A percentile compares a stretch with the other conserved stretches of the same genome.
Evolutionary conservation across 1,140 invertebrate species (phyloP).

Genomic region (Anoplolepis gracilipes): DNA sequence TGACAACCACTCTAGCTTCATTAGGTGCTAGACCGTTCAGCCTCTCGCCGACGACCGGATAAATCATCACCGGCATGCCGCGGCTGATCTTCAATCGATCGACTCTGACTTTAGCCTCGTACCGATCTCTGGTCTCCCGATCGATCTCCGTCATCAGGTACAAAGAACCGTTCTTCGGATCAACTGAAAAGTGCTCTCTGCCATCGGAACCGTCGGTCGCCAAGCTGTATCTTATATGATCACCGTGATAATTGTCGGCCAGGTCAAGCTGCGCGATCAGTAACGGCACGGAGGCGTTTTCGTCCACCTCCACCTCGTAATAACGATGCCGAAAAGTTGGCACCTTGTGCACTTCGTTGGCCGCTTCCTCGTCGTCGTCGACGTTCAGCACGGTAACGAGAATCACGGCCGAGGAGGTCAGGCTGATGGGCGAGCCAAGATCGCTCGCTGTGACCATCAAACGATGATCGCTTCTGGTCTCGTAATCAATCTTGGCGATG

Average conservation of each 20-base stretch:
- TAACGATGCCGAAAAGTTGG: conserved; percentile 91
- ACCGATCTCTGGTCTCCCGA: conserved; percentile 88
- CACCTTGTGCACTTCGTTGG: conserved; percentile 81
- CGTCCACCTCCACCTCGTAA: conserved; percentile 92
- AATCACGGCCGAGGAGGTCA: conserved; percentile 92
- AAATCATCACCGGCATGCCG: conserved; percentile 90
- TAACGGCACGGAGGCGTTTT: conserved; percentile 90
- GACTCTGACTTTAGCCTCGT: conserved; percentile 90
- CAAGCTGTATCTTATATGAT: conserved; percentile 87
- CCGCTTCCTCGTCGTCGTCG: conserved; percentile 81
- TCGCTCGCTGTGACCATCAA: conserved; percentile 93
- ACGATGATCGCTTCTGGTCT: conserved; percentile 89
- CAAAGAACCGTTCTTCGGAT: conserved; percentile 90
- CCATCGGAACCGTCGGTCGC: conserved; percentile 87
- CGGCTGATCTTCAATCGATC: conserved; percentile 89
- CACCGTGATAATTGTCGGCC: conserved; percentile 87
- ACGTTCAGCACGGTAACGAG: conserved; percentile 89
- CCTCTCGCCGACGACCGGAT: conserved; percentile 90
- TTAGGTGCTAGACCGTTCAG: conserved; percentile 88
- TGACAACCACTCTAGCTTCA: conserved; percentile 90
- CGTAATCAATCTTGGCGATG: conserved; percentile 91
- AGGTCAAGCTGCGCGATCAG: conserved; percentile 90
- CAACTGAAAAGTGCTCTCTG: conserved; percentile 89
- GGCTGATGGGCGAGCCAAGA: conserved; percentile 90
- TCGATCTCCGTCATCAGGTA: conserved; percentile 90